A percentile compares a stretch with the other conserved stretches of the same genome.
These are phyloP conservation scores for Scophthalmus maximus DNA, from an alignment of 2,113 vertebrate genomes.

Conservation along the genomic window DNA sequence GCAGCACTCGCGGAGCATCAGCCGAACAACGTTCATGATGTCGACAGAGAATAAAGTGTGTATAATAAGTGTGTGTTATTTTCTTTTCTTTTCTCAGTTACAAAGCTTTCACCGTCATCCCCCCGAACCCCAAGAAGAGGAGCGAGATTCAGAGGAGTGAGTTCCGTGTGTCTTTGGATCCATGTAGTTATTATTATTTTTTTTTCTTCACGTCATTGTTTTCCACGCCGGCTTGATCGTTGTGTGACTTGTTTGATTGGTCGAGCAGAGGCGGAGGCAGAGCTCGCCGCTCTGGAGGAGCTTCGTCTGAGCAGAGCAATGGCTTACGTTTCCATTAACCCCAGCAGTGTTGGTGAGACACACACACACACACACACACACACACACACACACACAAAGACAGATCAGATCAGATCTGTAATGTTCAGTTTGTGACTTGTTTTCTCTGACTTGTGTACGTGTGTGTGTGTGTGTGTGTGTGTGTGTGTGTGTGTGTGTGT, in stretches of 20 bases:
- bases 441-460: too few species aligned
- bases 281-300: constrained; percentile 76
- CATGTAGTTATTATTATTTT: too few species aligned
- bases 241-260: constrained; percentile 35
- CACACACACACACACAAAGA: neutral
- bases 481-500: too few species aligned
- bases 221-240: too few species aligned
- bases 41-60: too few species aligned
- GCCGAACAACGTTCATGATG: too few species aligned
- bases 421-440: too few species aligned
- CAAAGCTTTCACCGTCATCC: constrained; percentile 77
- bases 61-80: too few species aligned
- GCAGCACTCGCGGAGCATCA: too few species aligned
- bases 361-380: constrained; percentile 16
- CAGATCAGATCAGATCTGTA: too few species aligned
- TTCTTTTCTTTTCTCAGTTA: constrained; percentile 37
- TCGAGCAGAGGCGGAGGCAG: constrained; percentile 74
- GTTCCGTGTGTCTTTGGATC: constrained; percentile 41
- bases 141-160: constrained; percentile 77
- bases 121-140: constrained; percentile 75
- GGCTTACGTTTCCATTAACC: constrained; percentile 75
- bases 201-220: too few species aligned
- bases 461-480: too few species aligned
- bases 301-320: constrained; percentile 64
- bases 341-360: constrained; percentile 78